Percentiles rank a stretch among this genome's conserved stretches.
phyloP scores from a whole-genome alignment of 2,888 invertebrate genomes.

The Halocaridina rubra region DNA sequence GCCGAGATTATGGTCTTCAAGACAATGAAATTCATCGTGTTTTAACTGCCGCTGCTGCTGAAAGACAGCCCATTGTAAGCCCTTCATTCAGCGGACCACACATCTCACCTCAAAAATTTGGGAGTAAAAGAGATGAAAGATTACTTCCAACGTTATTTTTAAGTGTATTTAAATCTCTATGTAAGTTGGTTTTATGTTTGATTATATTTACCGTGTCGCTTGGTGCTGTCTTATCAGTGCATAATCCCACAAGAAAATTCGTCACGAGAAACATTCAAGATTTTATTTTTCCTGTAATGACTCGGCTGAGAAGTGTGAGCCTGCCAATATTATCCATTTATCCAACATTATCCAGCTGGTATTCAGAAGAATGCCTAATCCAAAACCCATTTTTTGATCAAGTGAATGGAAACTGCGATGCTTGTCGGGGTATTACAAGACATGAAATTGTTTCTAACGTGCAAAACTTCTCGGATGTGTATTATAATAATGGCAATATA shows the following conservation, averaged over 20 bases:
- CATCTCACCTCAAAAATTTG: too few species aligned
- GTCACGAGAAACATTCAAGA: constrained; percentile 48
- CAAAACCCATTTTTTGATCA: constrained; percentile 30
- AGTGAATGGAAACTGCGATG: not conserved
- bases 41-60: not conserved
- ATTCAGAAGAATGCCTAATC: constrained; percentile 33
- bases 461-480: not conserved
- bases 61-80: not conserved
- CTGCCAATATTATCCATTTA: constrained; percentile 17
- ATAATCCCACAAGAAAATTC: constrained; percentile 38
- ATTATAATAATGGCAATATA: constrained; percentile 35
- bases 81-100: not conserved
- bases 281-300: constrained; percentile 35
- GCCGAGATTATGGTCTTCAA: constrained; percentile 18
- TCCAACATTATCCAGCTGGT: constrained; percentile 33
- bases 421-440: not conserved
- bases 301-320: not conserved
- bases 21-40: not conserved
- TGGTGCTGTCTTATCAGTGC: constrained; percentile 3
- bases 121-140: too few species aligned
- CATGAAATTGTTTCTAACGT: not conserved
- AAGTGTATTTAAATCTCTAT: not conserved
- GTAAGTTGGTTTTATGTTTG: not conserved
- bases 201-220: not conserved
- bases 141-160: not conserved